Percentiles rank a stretch among this genome's conserved stretches.
Evolutionary conservation across 2,113 vertebrate species (phyloP).

Genomic region (Seriola quinqueradiata): DNA sequence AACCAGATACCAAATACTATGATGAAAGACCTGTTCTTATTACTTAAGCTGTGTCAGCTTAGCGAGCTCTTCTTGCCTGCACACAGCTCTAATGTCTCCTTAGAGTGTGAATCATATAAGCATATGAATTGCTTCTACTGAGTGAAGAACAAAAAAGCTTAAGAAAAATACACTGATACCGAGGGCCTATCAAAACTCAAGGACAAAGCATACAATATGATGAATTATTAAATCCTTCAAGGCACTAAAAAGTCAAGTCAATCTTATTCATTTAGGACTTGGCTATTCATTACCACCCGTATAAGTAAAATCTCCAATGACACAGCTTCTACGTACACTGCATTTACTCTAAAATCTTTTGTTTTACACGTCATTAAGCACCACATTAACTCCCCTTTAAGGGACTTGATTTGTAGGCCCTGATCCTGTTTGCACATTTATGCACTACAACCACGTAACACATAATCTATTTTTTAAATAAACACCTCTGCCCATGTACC

Average conservation of each 20-base stretch:
- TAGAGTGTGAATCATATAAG: constrained; percentile 64
- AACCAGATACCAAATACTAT: constrained; percentile 73
- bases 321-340: constrained; percentile 4
- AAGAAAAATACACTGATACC: constrained; percentile 43
- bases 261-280: constrained; percentile 33
- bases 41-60: constrained; percentile 76
- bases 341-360: constrained; percentile 26
- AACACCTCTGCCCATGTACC: background rate
- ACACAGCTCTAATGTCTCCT: constrained; percentile 61
- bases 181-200: constrained; percentile 59
- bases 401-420: constrained; percentile 7
- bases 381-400: constrained; percentile 19
- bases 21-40: constrained; percentile 71
- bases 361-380: constrained; percentile 31
- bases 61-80: constrained; percentile 62
- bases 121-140: constrained; percentile 62
- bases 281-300: constrained; percentile 41
- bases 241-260: constrained; percentile 37
- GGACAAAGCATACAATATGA: constrained; percentile 57
- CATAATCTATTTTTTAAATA: constrained; percentile 10
- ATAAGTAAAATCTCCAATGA: constrained; percentile 40
- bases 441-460: constrained; percentile 11
- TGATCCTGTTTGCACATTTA: constrained; percentile 13
- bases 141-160: constrained; percentile 38
- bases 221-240: constrained; percentile 46